These are phyloP conservation scores for Alectura lathami DNA, from an alignment of 2,113 vertebrate genomes.

Conservation along the genomic window DNA sequence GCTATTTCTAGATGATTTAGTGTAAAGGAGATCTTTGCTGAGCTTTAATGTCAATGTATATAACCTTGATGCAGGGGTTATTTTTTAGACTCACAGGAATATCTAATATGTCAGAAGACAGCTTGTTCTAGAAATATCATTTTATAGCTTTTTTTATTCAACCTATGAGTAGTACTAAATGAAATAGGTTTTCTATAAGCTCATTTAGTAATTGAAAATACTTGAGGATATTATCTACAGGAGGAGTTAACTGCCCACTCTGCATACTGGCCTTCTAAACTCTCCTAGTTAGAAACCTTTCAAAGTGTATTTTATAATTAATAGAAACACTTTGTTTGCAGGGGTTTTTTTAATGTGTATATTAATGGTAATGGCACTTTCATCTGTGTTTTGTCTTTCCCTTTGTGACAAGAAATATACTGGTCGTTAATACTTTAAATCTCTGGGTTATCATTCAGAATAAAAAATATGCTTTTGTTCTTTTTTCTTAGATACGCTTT, in stretches of 20 bases:
- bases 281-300: background rate
- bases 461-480: background rate
- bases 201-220: background rate
- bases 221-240: background rate
- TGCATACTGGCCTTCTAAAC: background rate
- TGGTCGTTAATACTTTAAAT: background rate
- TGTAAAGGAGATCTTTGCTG: constrained; percentile 1
- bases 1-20: constrained; percentile 50
- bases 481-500: background rate
- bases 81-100: background rate
- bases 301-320: background rate
- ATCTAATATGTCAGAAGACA: background rate
- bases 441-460: constrained; percentile 4
- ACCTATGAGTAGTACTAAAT: background rate
- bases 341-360: background rate
- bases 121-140: background rate
- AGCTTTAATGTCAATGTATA: constrained; percentile 40
- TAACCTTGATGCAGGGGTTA: background rate
- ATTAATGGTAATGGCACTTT: background rate
- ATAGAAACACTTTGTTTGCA: background rate
- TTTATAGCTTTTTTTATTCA: background rate
- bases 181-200: background rate
- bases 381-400: background rate
- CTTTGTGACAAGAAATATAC: background rate
- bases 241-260: background rate